Evolutionary conservation across 92 coral and sea anemone genomes (phyloP), one percentile per base, ranked within the genome.

Genomic region (Hydrozoanthus gracilis): DNA sequence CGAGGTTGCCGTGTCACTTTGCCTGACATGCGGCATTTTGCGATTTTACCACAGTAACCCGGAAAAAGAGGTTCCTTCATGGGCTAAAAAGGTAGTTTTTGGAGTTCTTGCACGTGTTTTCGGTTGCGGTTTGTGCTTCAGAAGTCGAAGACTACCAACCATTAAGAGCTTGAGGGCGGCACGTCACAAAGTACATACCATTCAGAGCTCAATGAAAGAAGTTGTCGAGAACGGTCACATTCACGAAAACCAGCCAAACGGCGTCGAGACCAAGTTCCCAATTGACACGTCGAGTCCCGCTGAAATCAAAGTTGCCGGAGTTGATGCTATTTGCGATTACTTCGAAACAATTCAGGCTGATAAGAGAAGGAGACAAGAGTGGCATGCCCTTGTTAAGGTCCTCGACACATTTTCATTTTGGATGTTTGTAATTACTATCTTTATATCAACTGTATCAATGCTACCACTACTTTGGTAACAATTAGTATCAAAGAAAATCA

Each of bases 21-120:
- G 93, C 27, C 89, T 93, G 77, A 96, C 98, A 3, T 94, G 98
- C 60, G 90, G 95, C 12, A 88, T 92, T 12, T 83, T 96, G 50
- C 91, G 95, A 18, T 51, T 95, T 60, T 94, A 94, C 17, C 98
- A 96, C 72, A 93, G 89, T 13, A 92, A 94, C 73, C 99, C 99
- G 7, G 92, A 91, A 18, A 91, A 89, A 10, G 95, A 93, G 56
- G 87, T 96, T 73, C 98, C 98, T 0, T 52, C 80, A 0, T 95
- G 98, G 98, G 86, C 86, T 27, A 86, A 93, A 55, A 87, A 88
- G 46, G 5, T 96, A 35, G 86, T 96, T 8, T 95, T 96, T 82
- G 95, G 92, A 54, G 66, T 91, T 70, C 60, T 96, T 18, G 99
- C 95, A 7, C 90, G 87, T 7, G 47, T 96, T 39, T 70, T 95